Base-by-base conservation (phyloP, 1,140 invertebrate genomes). In the Cataglyphis hispanica region DNA sequence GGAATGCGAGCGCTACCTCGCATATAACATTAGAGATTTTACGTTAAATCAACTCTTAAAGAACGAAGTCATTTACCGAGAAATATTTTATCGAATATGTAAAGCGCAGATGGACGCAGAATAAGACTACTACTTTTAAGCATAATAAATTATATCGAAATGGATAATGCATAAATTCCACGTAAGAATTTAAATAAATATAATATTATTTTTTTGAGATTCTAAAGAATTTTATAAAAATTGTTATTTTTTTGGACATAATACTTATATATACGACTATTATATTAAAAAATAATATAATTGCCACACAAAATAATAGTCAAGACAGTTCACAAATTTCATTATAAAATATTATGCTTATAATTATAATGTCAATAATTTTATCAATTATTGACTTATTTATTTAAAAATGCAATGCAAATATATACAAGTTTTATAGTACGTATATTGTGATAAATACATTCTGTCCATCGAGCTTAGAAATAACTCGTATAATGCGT, bases 1-100 rank as follows among this genome's bases (percentile, higher is more conserved):
- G 88, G 88, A 90, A 90, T 77, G 76, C 58, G 34, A 53, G 31
- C 34, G 43, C 31, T 80, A 60, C 53, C 40, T 67, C 40, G 10
- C 16, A 50, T 7, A 46, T n/a, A 46, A 34, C 37, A n/a, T 25
- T 4, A 16, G 53, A 61, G 31, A 77, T 70, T 61, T 70, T 43
- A 43, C 76, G 25, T 70, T 83, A 83, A 72, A 72, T 83, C 78
- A 61, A 13, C 37, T n/a, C 13, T 19, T 43, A 27, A 69, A 67
- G 13, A 16, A 53, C n/a, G 16, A 80, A 25, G n/a, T 34, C 66
- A n/a, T 37, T 53, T 53, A 56, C 25, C 58, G 34, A 74, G 31
- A 1, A 80, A 67, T 53, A 67, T 78, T 53, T 43, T 19, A 3
- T 8, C 16, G 46, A 80, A 80, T 69, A 22, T 16, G 22, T 64